phyloP scores from a whole-genome alignment of 2,113 vertebrate species.

The Hyperoodon ampullatus region DNA sequence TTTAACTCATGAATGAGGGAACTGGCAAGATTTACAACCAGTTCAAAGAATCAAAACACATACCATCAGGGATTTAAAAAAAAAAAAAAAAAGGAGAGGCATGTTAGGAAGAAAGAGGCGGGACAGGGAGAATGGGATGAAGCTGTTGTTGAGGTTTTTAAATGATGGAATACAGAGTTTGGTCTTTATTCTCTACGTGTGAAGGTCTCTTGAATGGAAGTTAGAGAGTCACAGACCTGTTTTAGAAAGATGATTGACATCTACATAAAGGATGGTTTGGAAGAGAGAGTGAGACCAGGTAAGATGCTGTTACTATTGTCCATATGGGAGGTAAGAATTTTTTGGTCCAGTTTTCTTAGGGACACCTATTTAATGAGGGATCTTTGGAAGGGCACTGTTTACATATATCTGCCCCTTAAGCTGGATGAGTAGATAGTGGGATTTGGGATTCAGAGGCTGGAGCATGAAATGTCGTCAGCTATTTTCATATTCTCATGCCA shows the following conservation, averaged over 20 bases:
- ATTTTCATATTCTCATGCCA: not conserved
- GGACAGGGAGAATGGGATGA: not conserved
- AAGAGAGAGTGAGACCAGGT: not conserved
- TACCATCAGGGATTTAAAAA: not conserved
- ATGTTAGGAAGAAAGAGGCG: not conserved
- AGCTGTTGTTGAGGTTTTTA: not conserved
- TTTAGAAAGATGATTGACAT: conserved; percentile 1
- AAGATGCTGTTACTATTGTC: not conserved
- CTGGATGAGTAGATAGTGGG: not conserved
- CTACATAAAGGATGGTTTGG: not conserved
- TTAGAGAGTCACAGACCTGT: not conserved
- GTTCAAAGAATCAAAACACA: not conserved
- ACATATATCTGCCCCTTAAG: not conserved
- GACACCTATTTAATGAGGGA: not conserved
- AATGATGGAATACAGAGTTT: not conserved
- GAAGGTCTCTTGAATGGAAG: not conserved
- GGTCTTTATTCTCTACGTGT: not conserved
- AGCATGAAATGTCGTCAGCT: not conserved
- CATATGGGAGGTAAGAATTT: not conserved
- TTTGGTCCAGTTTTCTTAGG: not conserved
- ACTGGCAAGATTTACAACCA: not conserved
- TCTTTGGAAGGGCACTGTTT: not conserved
- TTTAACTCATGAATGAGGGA: not conserved
- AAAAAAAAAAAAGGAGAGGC: not conserved
- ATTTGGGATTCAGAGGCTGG: not conserved